Conservation (phyloP, 23 tunicate species). For the Botrylloides violaceus region DNA sequence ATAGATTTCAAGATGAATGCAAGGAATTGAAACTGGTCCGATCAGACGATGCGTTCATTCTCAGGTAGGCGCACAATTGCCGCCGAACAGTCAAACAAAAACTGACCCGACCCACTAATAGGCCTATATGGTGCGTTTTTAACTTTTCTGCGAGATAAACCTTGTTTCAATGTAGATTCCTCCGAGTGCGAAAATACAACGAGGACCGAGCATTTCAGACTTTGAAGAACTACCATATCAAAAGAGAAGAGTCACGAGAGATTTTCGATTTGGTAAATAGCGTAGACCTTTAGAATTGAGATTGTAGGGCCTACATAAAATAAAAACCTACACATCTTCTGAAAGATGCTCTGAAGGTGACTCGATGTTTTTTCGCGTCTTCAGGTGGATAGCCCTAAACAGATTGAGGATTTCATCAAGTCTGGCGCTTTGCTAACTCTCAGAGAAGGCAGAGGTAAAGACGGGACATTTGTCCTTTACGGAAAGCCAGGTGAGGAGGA, state of each 20-base stretch:
- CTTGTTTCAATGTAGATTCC: too few species aligned
- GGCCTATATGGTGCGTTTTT: too few species aligned
- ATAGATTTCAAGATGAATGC: conserved; percentile 14
- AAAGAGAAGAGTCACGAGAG: conserved; percentile 24
- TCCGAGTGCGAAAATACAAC: conserved; percentile 80
- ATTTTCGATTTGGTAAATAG: conserved; percentile 34
- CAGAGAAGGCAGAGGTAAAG: conserved; percentile 8
- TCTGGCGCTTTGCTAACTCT: not conserved
- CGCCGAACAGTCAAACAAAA: too few species aligned
- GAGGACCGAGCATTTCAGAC: conserved; percentile 57
- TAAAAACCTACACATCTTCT: too few species aligned
- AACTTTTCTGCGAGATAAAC: too few species aligned
- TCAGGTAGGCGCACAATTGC: conserved; percentile 25
- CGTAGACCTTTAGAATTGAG: too few species aligned
- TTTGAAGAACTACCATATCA: conserved; percentile 59
- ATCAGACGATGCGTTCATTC: conserved; percentile 53
- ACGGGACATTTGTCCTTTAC: conserved; percentile 36
- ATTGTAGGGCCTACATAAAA: too few species aligned
- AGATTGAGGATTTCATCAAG: not conserved
- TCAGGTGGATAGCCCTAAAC: conserved; percentile 2
- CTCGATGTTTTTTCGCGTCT: too few species aligned
- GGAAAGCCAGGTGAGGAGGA: conserved; percentile 34
- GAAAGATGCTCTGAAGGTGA: too few species aligned
- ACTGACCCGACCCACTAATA: too few species aligned
- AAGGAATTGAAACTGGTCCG: conserved; percentile 23